Evolutionary conservation across 2,888 invertebrate genomes (phyloP).

Genomic region (Acheta domesticus): DNA sequence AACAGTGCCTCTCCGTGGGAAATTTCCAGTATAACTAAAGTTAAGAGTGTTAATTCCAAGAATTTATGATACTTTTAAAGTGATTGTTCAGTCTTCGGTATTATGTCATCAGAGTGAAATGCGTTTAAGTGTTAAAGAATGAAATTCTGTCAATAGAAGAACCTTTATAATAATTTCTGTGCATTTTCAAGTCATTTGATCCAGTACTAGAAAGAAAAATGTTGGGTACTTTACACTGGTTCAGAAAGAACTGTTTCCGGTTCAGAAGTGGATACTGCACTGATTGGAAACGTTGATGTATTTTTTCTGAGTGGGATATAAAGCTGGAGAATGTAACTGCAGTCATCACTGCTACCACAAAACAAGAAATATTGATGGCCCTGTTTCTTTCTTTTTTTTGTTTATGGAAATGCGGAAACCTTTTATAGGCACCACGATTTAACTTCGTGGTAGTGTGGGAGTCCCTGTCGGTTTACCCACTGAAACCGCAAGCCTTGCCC

Average conservation of each 20-base stretch:
- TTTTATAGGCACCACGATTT: no score
- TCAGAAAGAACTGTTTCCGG: no score
- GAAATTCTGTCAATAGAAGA: slow-evolving; percentile 46
- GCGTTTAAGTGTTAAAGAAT: slow-evolving; percentile 50
- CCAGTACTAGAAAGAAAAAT: slow-evolving; percentile 47
- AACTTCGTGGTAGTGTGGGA: no score
- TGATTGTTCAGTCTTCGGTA: slow-evolving; percentile 44
- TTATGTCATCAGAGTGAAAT: slow-evolving; percentile 44
- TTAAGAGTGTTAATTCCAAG: no score
- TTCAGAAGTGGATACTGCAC: slow-evolving; percentile 44
- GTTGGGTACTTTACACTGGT: slow-evolving; percentile 48
- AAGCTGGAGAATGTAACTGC: slow-evolving; percentile 48
- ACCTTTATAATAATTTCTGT: slow-evolving; percentile 48
- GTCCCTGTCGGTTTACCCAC: no score
- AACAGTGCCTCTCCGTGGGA: slow-evolving; percentile 49
- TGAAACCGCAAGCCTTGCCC: no score
- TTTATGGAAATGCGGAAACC: no score
- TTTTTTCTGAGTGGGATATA: slow-evolving; percentile 49
- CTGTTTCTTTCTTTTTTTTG: no score
- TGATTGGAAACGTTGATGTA: slow-evolving; percentile 48
- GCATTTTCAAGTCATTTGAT: slow-evolving; percentile 47
- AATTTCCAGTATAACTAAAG: slow-evolving; percentile 49
- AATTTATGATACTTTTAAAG: slow-evolving; percentile 48
- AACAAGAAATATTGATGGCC: slow-evolving; percentile 44
- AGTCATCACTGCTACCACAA: slow-evolving; percentile 46